These are phyloP conservation scores for Odontocerum albicorne DNA, from an alignment of 2,888 invertebrate genomes.

Conservation along the genomic window DNA sequence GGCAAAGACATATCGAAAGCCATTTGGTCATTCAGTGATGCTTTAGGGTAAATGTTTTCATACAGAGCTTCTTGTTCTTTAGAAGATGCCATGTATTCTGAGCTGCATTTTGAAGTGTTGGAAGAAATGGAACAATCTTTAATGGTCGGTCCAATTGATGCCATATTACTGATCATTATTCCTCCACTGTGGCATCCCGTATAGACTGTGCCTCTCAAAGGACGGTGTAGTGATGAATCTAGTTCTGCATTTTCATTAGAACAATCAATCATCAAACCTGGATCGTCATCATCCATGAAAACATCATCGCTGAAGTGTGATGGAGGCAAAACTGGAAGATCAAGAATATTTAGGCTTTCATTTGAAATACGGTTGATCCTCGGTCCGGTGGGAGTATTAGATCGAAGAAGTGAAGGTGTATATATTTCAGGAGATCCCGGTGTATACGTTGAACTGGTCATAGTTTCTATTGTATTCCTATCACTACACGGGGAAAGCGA, in stretches of 20 bases:
- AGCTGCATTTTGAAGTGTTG: constrained; percentile 13
- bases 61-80: constrained; percentile 32
- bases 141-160: constrained; percentile 19
- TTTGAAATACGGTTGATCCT: constrained; percentile 30
- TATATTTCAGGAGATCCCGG: constrained; percentile 45
- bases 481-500: constrained; percentile 33
- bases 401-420: constrained; percentile 45
- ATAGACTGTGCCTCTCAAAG: constrained; percentile 30
- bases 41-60: constrained; percentile 32
- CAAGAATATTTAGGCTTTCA: constrained; percentile 31
- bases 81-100: constrained; percentile 18
- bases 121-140: constrained; percentile 21
- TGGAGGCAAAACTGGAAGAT: constrained; percentile 32
- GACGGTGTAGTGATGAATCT: constrained; percentile 13
- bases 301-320: constrained; percentile 36
- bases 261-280: constrained; percentile 33
- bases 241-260: constrained; percentile 8
- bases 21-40: constrained; percentile 22
- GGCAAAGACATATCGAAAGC: constrained; percentile 34
- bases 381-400: constrained; percentile 45
- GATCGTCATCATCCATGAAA: constrained; percentile 33
- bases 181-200: constrained; percentile 34
- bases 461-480: constrained; percentile 24
- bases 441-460: constrained; percentile 28
- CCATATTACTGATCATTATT: constrained; percentile 34